Base-by-base conservation (phyloP, 2,888 invertebrate species). In the Oscheius onirici region DNA sequence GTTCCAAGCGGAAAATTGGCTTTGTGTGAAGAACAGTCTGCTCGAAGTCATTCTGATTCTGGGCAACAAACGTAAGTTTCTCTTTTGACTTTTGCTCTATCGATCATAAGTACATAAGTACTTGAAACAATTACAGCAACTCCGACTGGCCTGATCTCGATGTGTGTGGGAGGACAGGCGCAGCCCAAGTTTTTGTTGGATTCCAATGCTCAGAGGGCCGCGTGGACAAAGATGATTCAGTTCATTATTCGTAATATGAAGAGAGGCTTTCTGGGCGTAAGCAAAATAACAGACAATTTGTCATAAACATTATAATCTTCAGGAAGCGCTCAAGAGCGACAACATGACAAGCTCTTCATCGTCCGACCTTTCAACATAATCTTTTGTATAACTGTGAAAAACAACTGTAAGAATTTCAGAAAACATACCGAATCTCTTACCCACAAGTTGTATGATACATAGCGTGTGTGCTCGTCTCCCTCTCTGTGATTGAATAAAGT, bases 161-260 rank as follows among this genome's bases (percentile, higher is more conserved):
- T 63, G 63, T 63, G 63, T 34, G 63, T 63, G 40, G 63, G 63
- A 49, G 63, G 63, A 63, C 63, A 63, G 63, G 49, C 49, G 63
- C 63, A 46, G 34, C 63, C 63, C 6, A 63, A 63, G 63, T 63
- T 63, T 49, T 63, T 63, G n/a, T 10, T 46, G n/a, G 63, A 63
- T 49, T 63, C 63, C 49, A 63, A 63, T 63, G 49, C 63, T 11
- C 66, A 66, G 40, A 10, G 66, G 17, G 66, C 66, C 20, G 74
- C 78, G 2, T 78, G 78, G 78, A 75, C 75, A 55, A 78, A 78
- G 49, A 74, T 78, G 61, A 74, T 78, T 5, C 78, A 78, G 68
- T 78, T 78, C 28, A 71, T 78, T 60, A 78, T 78, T 51, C 78
- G 74, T 28, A 74, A 78, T 63, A 78, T 78, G 78, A 78, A 78